phyloP scores from a whole-genome alignment of 2,888 invertebrate species.

The Lithophane socia region DNA sequence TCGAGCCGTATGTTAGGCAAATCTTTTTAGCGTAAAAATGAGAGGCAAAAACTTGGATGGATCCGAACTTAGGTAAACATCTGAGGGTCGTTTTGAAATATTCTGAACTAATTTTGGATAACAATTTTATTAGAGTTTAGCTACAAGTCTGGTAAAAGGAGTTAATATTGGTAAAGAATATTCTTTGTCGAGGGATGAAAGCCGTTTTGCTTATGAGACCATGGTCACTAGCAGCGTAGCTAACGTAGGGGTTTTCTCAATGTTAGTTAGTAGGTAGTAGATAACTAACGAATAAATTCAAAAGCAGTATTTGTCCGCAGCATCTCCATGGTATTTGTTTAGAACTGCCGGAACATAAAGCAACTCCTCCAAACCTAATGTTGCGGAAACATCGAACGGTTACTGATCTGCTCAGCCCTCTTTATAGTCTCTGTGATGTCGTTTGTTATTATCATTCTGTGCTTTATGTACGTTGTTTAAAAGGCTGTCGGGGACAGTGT shows the following conservation, averaged over 20 bases:
- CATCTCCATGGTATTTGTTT: slow-evolving; percentile 42
- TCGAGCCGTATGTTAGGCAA: slow-evolving; percentile 10
- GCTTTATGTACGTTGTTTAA: slow-evolving; percentile 53
- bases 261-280: too few species aligned
- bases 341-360: slow-evolving; percentile 48
- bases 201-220: too few species aligned
- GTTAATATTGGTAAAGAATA: background rate
- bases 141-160: too few species aligned
- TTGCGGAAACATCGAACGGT: slow-evolving; percentile 60
- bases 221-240: too few species aligned
- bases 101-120: background rate
- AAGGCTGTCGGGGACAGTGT: background rate
- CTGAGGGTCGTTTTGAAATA: slow-evolving; percentile 2
- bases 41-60: background rate
- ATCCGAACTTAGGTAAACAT: background rate
- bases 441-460: slow-evolving; percentile 48
- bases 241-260: too few species aligned
- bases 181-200: too few species aligned
- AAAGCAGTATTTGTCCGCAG: slow-evolving; percentile 25
- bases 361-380: slow-evolving; percentile 51
- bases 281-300: slow-evolving; percentile 1
- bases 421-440: slow-evolving; percentile 54
- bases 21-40: slow-evolving; percentile 8
- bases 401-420: slow-evolving; percentile 53
- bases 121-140: too few species aligned